Evolutionary conservation across 2,888 invertebrate genomes (phyloP).

Genomic region (Epinotia brunnichana): DNA sequence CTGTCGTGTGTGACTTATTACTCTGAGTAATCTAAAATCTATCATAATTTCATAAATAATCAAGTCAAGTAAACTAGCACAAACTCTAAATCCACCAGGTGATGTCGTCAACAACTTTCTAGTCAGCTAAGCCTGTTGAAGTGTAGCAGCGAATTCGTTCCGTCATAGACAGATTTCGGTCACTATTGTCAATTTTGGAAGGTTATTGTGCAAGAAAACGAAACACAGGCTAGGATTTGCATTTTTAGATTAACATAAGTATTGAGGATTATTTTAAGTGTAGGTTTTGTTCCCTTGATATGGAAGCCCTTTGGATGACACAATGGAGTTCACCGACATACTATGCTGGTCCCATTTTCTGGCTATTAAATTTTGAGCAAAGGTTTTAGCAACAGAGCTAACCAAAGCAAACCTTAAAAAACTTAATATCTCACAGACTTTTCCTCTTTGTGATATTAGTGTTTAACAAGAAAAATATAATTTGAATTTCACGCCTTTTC

Average conservation of each 20-base stretch:
- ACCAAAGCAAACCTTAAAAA: too few species aligned
- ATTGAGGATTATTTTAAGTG: not conserved
- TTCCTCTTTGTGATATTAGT: too few species aligned
- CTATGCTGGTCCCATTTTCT: too few species aligned
- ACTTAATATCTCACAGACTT: too few species aligned
- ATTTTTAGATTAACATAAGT: conserved; percentile 28
- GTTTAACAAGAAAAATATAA: too few species aligned
- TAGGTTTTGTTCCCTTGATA: conserved; percentile 18
- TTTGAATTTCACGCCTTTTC: too few species aligned
- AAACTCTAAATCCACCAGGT: conserved; percentile 5
- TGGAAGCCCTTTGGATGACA: not conserved
- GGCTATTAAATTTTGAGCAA: too few species aligned
- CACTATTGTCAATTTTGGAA: conserved; percentile 31
- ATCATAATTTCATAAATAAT: not conserved
- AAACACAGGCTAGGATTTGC: conserved; percentile 30
- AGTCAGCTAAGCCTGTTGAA: conserved; percentile 10
- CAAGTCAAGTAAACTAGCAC: conserved; percentile 1
- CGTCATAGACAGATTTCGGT: conserved; percentile 17
- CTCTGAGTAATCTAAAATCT: not conserved
- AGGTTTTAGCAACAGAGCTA: too few species aligned
- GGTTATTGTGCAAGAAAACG: conserved; percentile 30
- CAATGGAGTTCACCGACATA: not conserved
- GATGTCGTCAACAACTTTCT: conserved; percentile 28
- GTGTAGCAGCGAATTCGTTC: conserved; percentile 24
- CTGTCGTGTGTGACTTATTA: too few species aligned